Percentiles rank a stretch among this genome's conserved stretches.
Evolutionary conservation across 2,888 invertebrate genomes (phyloP).

Genomic region (Phaedon cochleariae): DNA sequence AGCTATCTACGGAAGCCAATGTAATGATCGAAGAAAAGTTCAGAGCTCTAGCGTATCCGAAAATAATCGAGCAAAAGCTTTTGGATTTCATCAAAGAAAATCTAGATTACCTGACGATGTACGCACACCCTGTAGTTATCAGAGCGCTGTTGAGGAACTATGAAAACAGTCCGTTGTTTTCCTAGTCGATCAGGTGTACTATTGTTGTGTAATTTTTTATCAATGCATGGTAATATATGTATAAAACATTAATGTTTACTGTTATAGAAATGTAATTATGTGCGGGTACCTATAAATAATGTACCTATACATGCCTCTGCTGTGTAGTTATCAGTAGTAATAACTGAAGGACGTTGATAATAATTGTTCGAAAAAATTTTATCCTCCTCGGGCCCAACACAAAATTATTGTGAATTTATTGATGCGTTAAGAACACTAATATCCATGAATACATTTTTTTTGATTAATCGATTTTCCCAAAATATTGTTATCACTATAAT

Average conservation of each 20-base stretch:
- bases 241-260: background rate
- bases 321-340: too few relatives aligned
- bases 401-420: too few relatives aligned
- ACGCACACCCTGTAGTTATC: slow-evolving; percentile 56
- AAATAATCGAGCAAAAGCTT: slow-evolving; percentile 51
- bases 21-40: slow-evolving; percentile 50
- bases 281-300: too few relatives aligned
- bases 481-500: too few relatives aligned
- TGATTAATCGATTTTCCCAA: too few relatives aligned
- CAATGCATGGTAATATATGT: background rate
- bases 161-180: slow-evolving; percentile 55
- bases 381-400: too few relatives aligned
- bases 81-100: slow-evolving; percentile 55
- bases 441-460: too few relatives aligned
- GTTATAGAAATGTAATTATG: background rate
- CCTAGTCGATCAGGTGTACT: slow-evolving; percentile 27
- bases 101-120: slow-evolving; percentile 56
- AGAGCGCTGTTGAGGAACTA: slow-evolving; percentile 52
- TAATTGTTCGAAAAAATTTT: too few relatives aligned
- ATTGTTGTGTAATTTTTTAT: background rate
- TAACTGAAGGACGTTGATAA: too few relatives aligned
- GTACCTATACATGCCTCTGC: too few relatives aligned
- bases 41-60: slow-evolving; percentile 48
- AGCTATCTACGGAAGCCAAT: slow-evolving; percentile 46
- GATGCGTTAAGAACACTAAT: too few relatives aligned